phyloP scores from a whole-genome alignment of 2,113 vertebrate species.

The Azemiops feae region DNA sequence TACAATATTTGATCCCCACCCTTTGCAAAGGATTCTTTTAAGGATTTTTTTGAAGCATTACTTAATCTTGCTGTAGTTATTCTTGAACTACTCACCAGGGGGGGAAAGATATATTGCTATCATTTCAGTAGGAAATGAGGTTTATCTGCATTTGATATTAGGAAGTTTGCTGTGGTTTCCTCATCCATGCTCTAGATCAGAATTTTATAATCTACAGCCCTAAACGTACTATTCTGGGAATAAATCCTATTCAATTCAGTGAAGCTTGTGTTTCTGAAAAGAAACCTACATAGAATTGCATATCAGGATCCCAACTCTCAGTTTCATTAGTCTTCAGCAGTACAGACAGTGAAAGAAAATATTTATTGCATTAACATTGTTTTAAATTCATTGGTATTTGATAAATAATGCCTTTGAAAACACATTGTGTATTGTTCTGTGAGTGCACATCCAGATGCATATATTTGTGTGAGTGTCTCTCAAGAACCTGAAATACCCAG shows the following conservation, averaged over 20 bases:
- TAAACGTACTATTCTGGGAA: neutral
- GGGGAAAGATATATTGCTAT: neutral
- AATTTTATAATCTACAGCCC: neutral
- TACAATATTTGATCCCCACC: neutral
- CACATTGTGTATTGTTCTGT: neutral
- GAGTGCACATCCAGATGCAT: neutral
- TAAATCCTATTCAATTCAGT: neutral
- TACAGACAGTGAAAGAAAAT: neutral
- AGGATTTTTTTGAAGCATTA: neutral
- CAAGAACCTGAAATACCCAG: too few species aligned
- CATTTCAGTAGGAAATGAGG: neutral
- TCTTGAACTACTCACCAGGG: neutral
- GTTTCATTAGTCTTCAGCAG: neutral
- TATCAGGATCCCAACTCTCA: neutral
- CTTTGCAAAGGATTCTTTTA: neutral
- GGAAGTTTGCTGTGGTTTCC: neutral
- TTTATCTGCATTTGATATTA: neutral
- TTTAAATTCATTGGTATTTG: neutral
- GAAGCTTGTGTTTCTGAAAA: neutral
- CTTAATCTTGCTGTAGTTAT: neutral
- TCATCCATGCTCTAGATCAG: neutral
- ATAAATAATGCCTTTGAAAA: neutral
- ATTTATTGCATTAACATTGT: neutral
- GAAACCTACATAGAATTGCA: neutral
- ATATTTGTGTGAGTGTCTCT: neutral